Evolutionary conservation across 2,888 invertebrate genomes (phyloP).

Genomic region (Chrysolina haemoptera): DNA sequence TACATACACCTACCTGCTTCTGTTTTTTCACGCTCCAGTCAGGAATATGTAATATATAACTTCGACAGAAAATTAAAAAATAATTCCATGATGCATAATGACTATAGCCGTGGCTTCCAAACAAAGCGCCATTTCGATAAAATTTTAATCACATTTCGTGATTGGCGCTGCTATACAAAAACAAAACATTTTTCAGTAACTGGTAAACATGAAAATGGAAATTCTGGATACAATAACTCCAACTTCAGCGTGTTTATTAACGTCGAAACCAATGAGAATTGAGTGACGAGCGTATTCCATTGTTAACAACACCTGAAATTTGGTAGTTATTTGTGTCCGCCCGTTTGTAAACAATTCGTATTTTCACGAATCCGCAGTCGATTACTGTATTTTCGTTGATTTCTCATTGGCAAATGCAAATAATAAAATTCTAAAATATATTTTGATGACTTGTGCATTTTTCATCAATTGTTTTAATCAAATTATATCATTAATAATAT

Average conservation of each 20-base stretch:
- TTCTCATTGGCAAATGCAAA: no score
- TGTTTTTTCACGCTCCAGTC: no score
- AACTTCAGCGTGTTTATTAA: constrained; percentile 3
- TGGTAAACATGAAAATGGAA: neutral
- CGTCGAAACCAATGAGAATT: constrained; percentile 7
- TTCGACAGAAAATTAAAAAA: neutral
- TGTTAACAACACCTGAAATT: constrained; percentile 3
- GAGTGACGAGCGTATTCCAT: constrained; percentile 1
- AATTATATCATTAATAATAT: no score
- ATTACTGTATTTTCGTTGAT: neutral
- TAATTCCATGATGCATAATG: neutral
- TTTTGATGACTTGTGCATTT: no score
- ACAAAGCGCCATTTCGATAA: neutral
- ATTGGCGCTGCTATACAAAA: neutral
- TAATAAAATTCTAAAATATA: no score
- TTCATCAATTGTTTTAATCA: no score
- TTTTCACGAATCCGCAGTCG: neutral
- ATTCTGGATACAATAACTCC: constrained; percentile 1
- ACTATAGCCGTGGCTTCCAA: neutral
- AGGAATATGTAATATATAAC: neutral
- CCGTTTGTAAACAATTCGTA: neutral
- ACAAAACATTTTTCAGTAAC: constrained; percentile 3
- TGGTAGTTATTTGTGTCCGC: neutral
- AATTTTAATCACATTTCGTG: constrained; percentile 6
- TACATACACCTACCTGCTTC: no score